Conservation (phyloP, 2,113 vertebrate genomes). For the Takifugu bimaculatus region DNA sequence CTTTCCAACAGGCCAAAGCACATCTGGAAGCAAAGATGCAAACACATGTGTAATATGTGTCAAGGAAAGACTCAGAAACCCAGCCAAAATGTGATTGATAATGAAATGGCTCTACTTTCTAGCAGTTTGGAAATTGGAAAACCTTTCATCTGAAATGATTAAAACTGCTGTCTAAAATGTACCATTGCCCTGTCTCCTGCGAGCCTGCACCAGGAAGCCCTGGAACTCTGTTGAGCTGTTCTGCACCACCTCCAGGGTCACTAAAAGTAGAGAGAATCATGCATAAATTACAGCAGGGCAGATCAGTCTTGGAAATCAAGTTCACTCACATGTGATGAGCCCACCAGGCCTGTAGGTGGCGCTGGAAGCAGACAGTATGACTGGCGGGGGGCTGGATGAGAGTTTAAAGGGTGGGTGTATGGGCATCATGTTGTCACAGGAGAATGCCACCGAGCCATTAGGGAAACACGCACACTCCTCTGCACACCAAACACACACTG, state of each 20-base stretch:
- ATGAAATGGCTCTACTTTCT: no score
- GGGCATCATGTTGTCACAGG: conserved; percentile 45
- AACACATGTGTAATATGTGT: neutral
- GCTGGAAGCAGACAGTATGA: conserved; percentile 25
- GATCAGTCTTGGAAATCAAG: neutral
- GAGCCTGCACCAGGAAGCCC: conserved; percentile 66
- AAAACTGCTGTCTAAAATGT: neutral
- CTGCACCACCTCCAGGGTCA: conserved; percentile 45
- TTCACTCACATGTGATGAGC: conserved; percentile 34
- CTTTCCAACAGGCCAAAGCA: conserved; percentile 37
- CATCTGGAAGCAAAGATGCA: neutral
- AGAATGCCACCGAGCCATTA: conserved; percentile 36
- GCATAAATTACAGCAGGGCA: neutral
- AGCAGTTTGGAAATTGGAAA: no score
- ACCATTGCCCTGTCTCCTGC: conserved; percentile 12
- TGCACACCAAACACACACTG: conserved; percentile 11
- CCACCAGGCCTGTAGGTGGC: conserved; percentile 45
- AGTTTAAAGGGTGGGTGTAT: conserved; percentile 1
- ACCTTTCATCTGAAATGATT: no score
- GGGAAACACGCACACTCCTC: conserved; percentile 26
- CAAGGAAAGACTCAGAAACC: no score
- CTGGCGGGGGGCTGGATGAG: conserved; percentile 28
- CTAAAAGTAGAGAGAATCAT: conserved; percentile 16
- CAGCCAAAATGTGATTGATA: no score
- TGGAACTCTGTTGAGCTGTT: conserved; percentile 33